Evolutionary conservation across 2,888 invertebrate species (phyloP), one percentile per base, ranked within the genome.

Genomic region (Acanthopleura granulata): DNA sequence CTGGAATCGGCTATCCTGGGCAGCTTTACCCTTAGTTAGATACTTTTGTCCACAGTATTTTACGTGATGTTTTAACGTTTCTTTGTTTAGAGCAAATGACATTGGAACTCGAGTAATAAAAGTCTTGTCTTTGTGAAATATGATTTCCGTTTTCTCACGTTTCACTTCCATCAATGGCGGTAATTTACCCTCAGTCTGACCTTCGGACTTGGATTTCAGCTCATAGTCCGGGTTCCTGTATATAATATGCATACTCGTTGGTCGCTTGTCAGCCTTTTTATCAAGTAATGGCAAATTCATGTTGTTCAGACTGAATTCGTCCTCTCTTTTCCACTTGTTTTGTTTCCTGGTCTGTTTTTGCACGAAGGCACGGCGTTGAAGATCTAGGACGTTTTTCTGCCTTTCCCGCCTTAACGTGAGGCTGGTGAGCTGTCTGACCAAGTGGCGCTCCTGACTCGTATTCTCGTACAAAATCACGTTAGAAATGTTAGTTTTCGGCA

Each of bases 241-340:
- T 77, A 86, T 82, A 22, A 83, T 82, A 62, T 80, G 77, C 61
- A 83, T 79, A 72, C 84, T 83, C 62, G 79, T 81, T 16, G 83
- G 80, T 25, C 84, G 74, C 70, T 78, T 79, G 49, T 1, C 22
- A 14, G 30, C 62, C 1, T 74, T 75, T 1, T 80, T 76, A 57
- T 80, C 78, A 12, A 83, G 73, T 27, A 77, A 75, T 0, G 87
- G 87, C 22, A 87, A 77, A 72, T 85, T 87, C 84, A 86, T 85
- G 72, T 81, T 82, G 16, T 83, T 79, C 12, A 86, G 72, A 30
- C 86, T 76, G 40, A 84, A 78, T 72, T 86, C 85, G 74, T 87
- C 86, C 40, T 85, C 83, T 29, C 83, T 74, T 77, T 83, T 85
- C 87, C 87, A 87, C 77, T 87, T 86, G 69, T 81, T 80, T 62